Evolutionary conservation across 2,797 vertebrate genomes (phyloP).

Genomic region (Pipistrellus pipistrellus): DNA sequence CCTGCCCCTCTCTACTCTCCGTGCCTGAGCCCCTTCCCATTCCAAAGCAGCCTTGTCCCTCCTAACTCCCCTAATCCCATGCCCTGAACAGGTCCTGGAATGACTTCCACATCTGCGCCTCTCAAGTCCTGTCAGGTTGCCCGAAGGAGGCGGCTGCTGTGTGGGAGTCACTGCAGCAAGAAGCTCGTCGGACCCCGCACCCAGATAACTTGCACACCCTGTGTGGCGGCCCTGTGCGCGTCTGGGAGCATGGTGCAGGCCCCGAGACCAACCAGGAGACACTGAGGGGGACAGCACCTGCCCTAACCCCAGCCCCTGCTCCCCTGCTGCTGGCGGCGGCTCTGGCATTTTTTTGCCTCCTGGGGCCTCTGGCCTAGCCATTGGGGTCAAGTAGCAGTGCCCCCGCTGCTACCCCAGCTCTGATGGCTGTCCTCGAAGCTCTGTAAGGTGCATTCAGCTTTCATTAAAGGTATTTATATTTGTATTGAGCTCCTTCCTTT

Average conservation of each 20-base stretch:
- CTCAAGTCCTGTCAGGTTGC: conserved; percentile 91
- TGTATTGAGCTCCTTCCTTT: conserved; percentile 73
- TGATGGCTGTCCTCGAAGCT: background rate
- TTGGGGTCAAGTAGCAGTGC: background rate
- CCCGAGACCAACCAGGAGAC: conserved; percentile 95
- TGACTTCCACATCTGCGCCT: conserved; percentile 94
- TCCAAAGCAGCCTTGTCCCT: background rate
- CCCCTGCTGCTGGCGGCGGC: conserved; percentile 71
- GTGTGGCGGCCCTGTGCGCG: conserved; percentile 89
- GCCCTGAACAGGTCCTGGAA: conserved; percentile 93
- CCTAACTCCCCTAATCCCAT: conserved; percentile 21
- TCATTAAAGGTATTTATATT: conserved; percentile 84
- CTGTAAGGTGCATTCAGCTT: conserved; percentile 10
- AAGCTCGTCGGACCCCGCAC: conserved; percentile 94
- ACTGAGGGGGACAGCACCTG: conserved; percentile 87
- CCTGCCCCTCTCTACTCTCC: background rate
- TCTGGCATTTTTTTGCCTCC: conserved; percentile 80
- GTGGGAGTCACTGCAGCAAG: conserved; percentile 95
- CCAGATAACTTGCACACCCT: conserved; percentile 95
- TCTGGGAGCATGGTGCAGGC: conserved; percentile 78
- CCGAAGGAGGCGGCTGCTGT: conserved; percentile 93
- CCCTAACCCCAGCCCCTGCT: background rate
- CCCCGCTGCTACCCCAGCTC: background rate
- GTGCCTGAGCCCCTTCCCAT: background rate
- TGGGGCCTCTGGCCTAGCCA: conserved; percentile 84